A percentile compares a stretch with the other conserved stretches of the same genome.
Conservation (phyloP, 2,888 invertebrate species). For the Pasiphila rectangulata region DNA sequence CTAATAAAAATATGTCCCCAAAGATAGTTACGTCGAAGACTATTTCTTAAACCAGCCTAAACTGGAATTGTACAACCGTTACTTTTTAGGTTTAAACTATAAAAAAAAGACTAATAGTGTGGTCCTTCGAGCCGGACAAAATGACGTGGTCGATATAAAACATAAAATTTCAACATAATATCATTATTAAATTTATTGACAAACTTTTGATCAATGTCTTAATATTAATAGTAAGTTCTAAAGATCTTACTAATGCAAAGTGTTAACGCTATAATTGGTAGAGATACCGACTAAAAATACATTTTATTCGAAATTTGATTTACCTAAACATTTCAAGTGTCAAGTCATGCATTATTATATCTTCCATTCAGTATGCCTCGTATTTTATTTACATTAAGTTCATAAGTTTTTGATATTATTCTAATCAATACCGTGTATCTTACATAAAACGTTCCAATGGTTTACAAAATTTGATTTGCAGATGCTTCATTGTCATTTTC, state of each 20-base stretch:
- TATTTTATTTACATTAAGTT: not conserved
- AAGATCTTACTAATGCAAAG: too few species aligned
- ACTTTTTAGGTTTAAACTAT: not conserved
- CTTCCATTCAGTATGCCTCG: too few species aligned
- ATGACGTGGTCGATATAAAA: too few species aligned
- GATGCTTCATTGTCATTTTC: not conserved
- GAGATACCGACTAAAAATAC: not conserved
- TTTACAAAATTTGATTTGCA: not conserved
- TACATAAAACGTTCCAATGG: not conserved
- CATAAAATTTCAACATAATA: too few species aligned
- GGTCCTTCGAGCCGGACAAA: conserved; percentile 12
- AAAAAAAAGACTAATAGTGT: not conserved
- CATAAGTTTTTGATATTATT: not conserved
- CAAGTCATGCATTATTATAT: not conserved
- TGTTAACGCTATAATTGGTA: too few species aligned
- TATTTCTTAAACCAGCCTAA: conserved; percentile 16
- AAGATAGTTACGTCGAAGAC: conserved; percentile 5
- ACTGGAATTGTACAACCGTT: conserved; percentile 10
- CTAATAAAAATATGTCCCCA: conserved; percentile 5
- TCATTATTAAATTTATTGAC: too few species aligned
- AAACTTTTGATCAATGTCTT: too few species aligned
- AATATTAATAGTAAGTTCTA: too few species aligned
- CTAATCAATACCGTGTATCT: not conserved
- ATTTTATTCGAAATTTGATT: not conserved
- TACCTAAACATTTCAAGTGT: not conserved